Evolutionary conservation across 2,888 invertebrate species (phyloP), one percentile per base, ranked within the genome.

Genomic region (Ischnus inquisitorius): DNA sequence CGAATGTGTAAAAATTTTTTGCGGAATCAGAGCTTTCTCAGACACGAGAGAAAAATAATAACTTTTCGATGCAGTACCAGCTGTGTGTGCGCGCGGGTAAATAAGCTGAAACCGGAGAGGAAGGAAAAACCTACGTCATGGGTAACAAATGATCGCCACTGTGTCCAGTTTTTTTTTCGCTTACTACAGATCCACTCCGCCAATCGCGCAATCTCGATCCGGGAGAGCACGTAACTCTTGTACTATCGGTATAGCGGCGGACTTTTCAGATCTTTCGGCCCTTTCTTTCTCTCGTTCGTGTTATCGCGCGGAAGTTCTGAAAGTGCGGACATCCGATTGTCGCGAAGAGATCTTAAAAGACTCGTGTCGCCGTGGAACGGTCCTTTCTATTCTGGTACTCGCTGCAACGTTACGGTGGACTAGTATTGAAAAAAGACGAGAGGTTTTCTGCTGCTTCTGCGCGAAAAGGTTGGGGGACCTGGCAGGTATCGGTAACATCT

Each of bases 401-500:
- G 22, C 14, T 71, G 25, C 22, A 16, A 5, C 14, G 22, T 12
- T 28, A 57, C 57, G 14, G 67, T 48, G 12, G 19, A 14, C 57
- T 22, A 48, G 8, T 8, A 34, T 34, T 6, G 8, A 34, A 68
- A 68, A 48, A 46, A 39, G 60, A 34, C 67, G 71, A 71, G 51
- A 79, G 67, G 69, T 64, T 34, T 34, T 69, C 64, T 12, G 64
- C 22, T 39, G 72, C 39, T 28, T 48, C 46, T 60, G 76, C 60
- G 28, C 39, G 28, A 64, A 82, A 79, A 22, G 72, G 81, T 65
- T 77, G 39, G 67, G 67, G 75, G 64, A 62, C 67, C 48, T 79
- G 34, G 62, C 51, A 19, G 82, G 65, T 71, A 43, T 75, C 79
- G 82, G 85, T 85, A 85, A 86, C 84, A 80, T 84, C 80, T 76